Percentiles rank a stretch among this genome's conserved stretches.
These are phyloP conservation scores for Nezara viridula DNA, from an alignment of 2,888 invertebrate genomes.

Conservation along the genomic window DNA sequence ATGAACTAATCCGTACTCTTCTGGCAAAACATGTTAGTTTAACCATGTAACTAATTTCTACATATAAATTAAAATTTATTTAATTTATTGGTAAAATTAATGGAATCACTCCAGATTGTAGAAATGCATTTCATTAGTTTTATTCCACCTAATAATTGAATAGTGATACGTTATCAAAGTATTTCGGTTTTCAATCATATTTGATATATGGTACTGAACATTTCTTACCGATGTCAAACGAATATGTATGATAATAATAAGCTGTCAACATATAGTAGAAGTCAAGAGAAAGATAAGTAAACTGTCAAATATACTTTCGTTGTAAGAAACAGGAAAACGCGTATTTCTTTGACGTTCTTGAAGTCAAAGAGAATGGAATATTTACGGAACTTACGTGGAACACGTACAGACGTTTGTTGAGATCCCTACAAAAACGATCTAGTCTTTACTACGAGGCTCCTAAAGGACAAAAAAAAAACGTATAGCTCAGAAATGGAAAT, in stretches of 20 bases:
- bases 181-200: too few relatives aligned
- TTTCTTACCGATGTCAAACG: background rate
- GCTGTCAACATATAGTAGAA: background rate
- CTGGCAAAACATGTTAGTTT: too few relatives aligned
- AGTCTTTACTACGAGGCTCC: background rate
- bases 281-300: background rate
- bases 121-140: too few relatives aligned
- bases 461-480: background rate
- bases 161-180: too few relatives aligned
- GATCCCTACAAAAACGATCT: background rate
- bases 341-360: background rate
- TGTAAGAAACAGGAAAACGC: background rate
- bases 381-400: background rate
- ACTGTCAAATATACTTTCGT: background rate
- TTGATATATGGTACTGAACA: too few relatives aligned
- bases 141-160: too few relatives aligned
- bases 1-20: too few relatives aligned
- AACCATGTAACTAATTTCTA: too few relatives aligned
- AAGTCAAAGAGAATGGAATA: background rate
- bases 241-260: background rate
- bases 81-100: too few relatives aligned
- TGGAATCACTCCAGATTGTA: too few relatives aligned
- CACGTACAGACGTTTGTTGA: background rate
- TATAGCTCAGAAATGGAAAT: background rate
- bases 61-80: too few relatives aligned